Evolutionary conservation across 2,888 invertebrate genomes (phyloP), one percentile per base, ranked within the genome.

Genomic region (Dynastes grantii): DNA sequence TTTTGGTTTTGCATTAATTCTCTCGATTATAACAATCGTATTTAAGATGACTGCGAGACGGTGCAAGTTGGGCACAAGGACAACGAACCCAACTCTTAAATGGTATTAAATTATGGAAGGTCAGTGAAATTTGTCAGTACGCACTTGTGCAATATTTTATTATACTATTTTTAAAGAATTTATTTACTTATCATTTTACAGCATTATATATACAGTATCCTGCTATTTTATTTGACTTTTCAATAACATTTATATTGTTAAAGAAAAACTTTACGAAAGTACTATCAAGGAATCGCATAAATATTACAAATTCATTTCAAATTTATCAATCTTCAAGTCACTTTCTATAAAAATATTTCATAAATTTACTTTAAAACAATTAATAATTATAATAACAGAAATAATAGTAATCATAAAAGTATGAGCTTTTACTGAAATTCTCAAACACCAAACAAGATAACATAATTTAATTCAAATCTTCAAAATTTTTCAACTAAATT

Each of bases 91-190:
- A 1, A 49, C 9, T 49, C 71, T 71, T 55, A 71, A 71, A 71
- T 71, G 71, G 55, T 71, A 58, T 55, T 9, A 37, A 71, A 61
- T 73, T 73, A 37, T 22, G 73, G 73, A 58, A 58, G 73, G 73
- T 73, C 61, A 73, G 73, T 73, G 61, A 61, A 73, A 45, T 61
- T 73, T 73, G 58, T 58, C 73, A 45, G 27, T 55, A 16, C 55
- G 29, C 16, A 11, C 22, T 70, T 70, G 51, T 58, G 55, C 71
- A 71, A 71, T 67, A 45, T n/a, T 45, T 22, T 68, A 55, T 73
- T 73, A 9, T 45, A 61, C 8, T 32, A 55, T 53, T 55, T 71
- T 5, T 55, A 53, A 27, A 58, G 16, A 32, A 32, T 55, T 32
- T 71, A 71, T 71, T 58, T 55, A n/a, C 55, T 16, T 71, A 55